Base-by-base conservation (phyloP, 1,140 invertebrate species). In the Drosophila takahashii region DNA sequence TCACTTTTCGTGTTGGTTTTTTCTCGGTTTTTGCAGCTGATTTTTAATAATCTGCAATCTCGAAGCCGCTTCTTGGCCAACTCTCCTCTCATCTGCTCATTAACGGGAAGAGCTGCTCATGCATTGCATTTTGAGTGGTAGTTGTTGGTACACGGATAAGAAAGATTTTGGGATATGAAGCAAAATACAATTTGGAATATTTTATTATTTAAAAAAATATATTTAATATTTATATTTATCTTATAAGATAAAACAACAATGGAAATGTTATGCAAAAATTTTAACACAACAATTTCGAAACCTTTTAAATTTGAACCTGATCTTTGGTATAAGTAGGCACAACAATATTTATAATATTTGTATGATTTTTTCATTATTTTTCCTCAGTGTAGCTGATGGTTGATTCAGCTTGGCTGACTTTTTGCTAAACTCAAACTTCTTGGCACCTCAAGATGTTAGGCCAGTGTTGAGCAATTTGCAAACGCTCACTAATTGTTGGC, bases 51-150 rank as follows among this genome's bases (percentile, higher is more conserved):
- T 74, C 70, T 45, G 59, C 37, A 15, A 74, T 65, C 71, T 73
- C 32, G 52, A 64, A 52, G 52, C 52, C 60, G 29, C 64, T 75
- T 75, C 59, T 75, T 75, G 41, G 45, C 45, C 59, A 52, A 65
- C 71, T 65, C 57, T 26, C 70, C 32, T 71, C 66, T 72, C 70
- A 16, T 27, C 71, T 56, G 50, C 52, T 58, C 72, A 75, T 75
- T 75, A 75, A 66, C 71, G 72, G 71, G 9, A 44, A 75, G 61
- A 53, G 34, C 48, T 61, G 79, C 79, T 81, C 72, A 58, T 73
- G 78, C 72, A 81, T 62, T 53, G 42, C 50, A 59, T 64, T 61
- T 67, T 16, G 62, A 58, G 57, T 47, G 57, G 27, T 5, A 54
- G 45, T 42, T 59, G 57, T 15, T 61, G 34, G 11, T 47, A 47